Conservation (phyloP, 2,113 vertebrate species). For the Oreotragus oreotragus region DNA sequence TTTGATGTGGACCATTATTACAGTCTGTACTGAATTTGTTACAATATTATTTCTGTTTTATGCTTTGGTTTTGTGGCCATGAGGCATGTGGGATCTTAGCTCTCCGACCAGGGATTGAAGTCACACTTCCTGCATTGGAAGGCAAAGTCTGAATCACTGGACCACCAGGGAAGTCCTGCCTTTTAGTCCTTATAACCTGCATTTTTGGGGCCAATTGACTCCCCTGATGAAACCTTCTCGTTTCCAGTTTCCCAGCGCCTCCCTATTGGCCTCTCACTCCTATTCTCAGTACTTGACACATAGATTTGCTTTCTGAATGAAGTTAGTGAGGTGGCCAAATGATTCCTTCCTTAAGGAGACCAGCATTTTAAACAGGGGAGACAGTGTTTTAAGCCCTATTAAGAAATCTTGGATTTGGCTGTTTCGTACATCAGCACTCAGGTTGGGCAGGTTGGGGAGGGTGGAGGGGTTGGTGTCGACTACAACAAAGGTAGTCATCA, state of each 20-base stretch:
- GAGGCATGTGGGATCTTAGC: background rate
- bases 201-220: background rate
- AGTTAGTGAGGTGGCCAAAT: background rate
- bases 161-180: background rate
- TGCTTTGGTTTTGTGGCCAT: background rate
- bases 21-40: background rate
- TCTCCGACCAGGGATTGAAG: background rate
- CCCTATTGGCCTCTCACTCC: background rate
- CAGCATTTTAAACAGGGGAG: background rate
- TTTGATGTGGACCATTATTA: background rate
- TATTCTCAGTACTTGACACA: background rate
- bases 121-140: background rate
- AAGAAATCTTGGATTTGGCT: background rate
- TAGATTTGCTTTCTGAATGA: background rate
- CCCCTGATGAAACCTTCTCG: background rate
- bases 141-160: background rate
- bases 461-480: background rate
- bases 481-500: background rate
- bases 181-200: background rate
- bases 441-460: background rate
- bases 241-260: background rate
- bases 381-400: background rate
- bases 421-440: background rate
- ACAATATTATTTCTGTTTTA: background rate
- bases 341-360: background rate